A percentile compares a stretch with the other conserved stretches of the same genome.
Evolutionary conservation across 2,113 vertebrate species (phyloP).

Genomic region (Coptodon rendalli): DNA sequence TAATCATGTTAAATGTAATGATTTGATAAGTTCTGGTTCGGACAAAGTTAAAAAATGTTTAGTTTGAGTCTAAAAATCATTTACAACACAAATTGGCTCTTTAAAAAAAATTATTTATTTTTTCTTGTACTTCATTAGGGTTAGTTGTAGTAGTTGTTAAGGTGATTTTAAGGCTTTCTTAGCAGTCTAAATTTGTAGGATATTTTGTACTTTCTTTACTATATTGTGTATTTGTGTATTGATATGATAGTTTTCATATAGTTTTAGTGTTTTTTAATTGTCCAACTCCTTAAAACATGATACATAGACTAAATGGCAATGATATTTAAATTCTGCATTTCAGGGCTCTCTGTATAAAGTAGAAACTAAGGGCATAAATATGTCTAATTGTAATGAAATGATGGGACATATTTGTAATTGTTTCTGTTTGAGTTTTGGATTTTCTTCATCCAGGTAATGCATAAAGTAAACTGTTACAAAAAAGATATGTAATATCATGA

Average conservation of each 20-base stretch:
- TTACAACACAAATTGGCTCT: background rate
- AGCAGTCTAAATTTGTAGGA: background rate
- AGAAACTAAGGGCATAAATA: accelerated
- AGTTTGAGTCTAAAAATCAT: background rate
- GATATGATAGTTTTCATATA: background rate
- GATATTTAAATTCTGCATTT: background rate
- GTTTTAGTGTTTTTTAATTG: background rate
- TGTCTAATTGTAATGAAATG: background rate
- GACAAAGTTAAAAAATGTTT: background rate
- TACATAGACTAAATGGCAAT: accelerated
- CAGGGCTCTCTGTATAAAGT: background rate
- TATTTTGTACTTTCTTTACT: background rate
- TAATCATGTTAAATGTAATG: background rate
- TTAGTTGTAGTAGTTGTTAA: background rate
- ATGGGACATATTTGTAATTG: background rate
- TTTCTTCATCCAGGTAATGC: background rate
- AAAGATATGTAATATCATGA: background rate
- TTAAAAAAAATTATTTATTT: background rate
- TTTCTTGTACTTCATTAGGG: background rate
- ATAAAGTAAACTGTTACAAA: background rate
- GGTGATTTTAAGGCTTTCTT: background rate
- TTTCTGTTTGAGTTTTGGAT: background rate
- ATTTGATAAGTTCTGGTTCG: background rate
- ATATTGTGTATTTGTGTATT: background rate
- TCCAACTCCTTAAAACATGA: background rate